Percentiles rank a stretch among this genome's conserved stretches.
Evolutionary conservation across 2,113 vertebrate genomes (phyloP).

Genomic region (Crypturellus undulatus): DNA sequence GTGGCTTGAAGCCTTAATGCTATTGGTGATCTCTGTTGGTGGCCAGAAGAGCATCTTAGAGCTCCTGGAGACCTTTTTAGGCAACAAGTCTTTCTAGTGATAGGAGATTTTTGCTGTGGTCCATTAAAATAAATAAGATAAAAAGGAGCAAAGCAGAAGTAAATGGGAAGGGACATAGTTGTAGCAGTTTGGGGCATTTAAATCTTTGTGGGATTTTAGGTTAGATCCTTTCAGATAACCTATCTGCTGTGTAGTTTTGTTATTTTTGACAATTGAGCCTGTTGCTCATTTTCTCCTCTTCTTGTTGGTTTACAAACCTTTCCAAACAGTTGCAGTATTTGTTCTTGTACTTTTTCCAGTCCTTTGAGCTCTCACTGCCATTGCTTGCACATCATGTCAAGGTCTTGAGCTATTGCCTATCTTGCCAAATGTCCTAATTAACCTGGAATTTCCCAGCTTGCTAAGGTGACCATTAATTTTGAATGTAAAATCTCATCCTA

Average conservation of each 20-base stretch:
- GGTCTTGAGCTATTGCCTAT: not conserved
- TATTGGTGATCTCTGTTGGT: not conserved
- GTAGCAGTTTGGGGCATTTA: not conserved
- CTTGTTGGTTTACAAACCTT: not conserved
- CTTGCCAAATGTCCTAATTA: not conserved
- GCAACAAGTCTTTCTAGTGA: not conserved
- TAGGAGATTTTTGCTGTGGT: not conserved
- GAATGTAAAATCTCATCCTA: not conserved
- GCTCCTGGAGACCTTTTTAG: not conserved
- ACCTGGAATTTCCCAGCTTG: not conserved
- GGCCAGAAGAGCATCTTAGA: not conserved
- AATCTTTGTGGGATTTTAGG: not conserved
- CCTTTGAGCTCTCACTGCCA: not conserved
- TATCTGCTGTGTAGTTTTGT: not conserved
- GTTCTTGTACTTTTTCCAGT: not conserved
- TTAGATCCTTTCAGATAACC: no score
- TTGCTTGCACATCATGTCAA: not conserved
- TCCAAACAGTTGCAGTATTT: not conserved
- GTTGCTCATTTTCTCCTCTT: fast-evolving
- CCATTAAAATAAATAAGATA: fast-evolving
- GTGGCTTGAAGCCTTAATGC: not conserved
- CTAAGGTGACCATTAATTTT: not conserved
- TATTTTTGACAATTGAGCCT: not conserved
- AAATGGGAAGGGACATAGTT: fast-evolving
- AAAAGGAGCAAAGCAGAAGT: fast-evolving